Base-by-base conservation (phyloP, 1,140 invertebrate genomes). In the Diabrotica undecimpunctata region DNA sequence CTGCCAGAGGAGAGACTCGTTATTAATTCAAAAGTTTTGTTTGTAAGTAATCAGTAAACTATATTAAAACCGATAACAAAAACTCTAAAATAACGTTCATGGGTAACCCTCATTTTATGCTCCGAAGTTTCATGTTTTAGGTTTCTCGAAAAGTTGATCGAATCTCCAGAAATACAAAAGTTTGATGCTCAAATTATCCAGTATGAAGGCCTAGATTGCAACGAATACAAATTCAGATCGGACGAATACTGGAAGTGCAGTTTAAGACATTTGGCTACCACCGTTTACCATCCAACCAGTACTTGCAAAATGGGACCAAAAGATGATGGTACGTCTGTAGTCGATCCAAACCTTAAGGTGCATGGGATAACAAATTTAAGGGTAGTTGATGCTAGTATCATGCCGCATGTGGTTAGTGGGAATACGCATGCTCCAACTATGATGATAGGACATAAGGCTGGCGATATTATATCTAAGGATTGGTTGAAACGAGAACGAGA, bases 161-260 rank as follows among this genome's bases (percentile, higher is more conserved):
- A 75, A 57, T 74, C 76, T 0, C 81, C 80, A 61, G 64, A 73
- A 0, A 74, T 79, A 14, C 57, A 75, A 68, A 72, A 78, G 51
- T 76, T 73, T 12, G 80, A 84, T 10, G 77, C 86, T 0, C 81
- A 83, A 68, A 65, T 92, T 9, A 83, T 85, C 60, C 81, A 86
- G 0, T 75, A 81, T 0, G 81, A 83, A 7, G 83, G 94, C 81
- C 92, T 93, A 0, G 91, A 88, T 0, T 96, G 94, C 74, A 84
- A 89, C 52, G 83, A 84, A 10, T 85, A 85, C 62, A 81, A 84
- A 0, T 72, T 85, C 6, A 93, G 93, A 75, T 88, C 88, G 0
- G 92, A 95, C 70, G 88, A 90, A 46, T 96, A 95, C 75, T 94
- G 93, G 91, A 90, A 90, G 71, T 95, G 93, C 70, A 85, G 87